Conservation (phyloP, 2,888 invertebrate genomes). For the Megalurothrips usitatus region DNA sequence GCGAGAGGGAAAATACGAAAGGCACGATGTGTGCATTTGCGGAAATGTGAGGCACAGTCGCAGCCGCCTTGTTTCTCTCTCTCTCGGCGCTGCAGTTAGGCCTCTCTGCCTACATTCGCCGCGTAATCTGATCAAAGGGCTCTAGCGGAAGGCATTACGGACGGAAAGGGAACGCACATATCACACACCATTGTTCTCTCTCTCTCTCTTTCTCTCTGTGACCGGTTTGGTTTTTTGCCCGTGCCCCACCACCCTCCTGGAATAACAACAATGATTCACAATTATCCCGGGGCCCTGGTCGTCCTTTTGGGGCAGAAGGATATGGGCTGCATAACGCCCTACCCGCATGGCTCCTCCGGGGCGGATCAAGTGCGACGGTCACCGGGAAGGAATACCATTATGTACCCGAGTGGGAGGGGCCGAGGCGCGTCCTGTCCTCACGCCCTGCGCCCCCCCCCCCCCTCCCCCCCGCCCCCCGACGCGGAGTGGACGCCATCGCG, state of each 20-base stretch:
- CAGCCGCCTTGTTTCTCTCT: too few species aligned
- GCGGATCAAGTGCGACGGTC: background rate
- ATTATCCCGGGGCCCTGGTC: background rate
- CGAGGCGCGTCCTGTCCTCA: background rate
- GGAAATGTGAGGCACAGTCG: background rate
- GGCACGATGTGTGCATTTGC: too few species aligned
- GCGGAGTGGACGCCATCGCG: background rate
- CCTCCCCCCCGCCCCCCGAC: background rate
- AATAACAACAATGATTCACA: slow-evolving; percentile 16
- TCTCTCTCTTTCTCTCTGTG: too few species aligned
- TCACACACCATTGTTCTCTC: too few species aligned
- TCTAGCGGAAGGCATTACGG: too few species aligned
- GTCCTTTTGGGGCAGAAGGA: background rate
- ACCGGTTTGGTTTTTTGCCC: background rate
- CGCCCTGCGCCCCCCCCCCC: background rate
- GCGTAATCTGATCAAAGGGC: too few species aligned
- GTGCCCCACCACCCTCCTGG: background rate
- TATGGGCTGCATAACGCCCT: background rate
- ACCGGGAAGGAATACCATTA: background rate
- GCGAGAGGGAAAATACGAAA: background rate
- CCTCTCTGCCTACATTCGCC: too few species aligned
- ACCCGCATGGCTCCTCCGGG: background rate
- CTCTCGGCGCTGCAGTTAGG: too few species aligned
- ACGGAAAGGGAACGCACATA: too few species aligned
- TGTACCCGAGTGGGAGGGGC: background rate